Percentiles rank a stretch among this genome's conserved stretches.
phyloP scores from a whole-genome alignment of 2,888 invertebrate genomes.

The Aleiodes alternator region DNA sequence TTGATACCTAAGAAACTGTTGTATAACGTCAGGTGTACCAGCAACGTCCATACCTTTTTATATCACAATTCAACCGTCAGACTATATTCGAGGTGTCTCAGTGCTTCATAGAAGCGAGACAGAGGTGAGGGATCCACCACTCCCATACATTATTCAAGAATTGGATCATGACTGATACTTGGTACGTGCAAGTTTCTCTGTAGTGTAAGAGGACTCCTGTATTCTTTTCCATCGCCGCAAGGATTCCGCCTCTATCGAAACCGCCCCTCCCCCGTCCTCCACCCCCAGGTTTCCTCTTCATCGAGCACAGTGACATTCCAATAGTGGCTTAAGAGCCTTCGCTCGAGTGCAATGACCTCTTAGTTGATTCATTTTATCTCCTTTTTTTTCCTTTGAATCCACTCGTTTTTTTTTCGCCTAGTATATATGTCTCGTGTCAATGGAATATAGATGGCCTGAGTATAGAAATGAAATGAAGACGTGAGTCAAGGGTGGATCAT shows the following conservation, averaged over 20 bases:
- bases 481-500: slow-evolving; percentile 17
- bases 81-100: slow-evolving; percentile 31
- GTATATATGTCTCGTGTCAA: not conserved
- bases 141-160: slow-evolving; percentile 71
- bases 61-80: slow-evolving; percentile 11
- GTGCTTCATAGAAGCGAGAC: not conserved
- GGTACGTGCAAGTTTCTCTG: slow-evolving; percentile 63
- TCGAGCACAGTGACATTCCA: too few species aligned
- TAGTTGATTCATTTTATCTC: not conserved
- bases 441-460: slow-evolving; percentile 16
- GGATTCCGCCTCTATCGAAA: not conserved
- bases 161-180: slow-evolving; percentile 70
- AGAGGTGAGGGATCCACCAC: slow-evolving; percentile 53
- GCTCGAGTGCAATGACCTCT: too few species aligned
- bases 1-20: not conserved
- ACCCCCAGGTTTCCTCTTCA: not conserved
- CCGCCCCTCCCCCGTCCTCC: too few species aligned
- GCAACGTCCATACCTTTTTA: slow-evolving; percentile 51
- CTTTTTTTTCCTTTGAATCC: slow-evolving; percentile 5
- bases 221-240: slow-evolving; percentile 11
- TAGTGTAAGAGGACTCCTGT: slow-evolving; percentile 19
- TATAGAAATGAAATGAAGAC: slow-evolving; percentile 15
- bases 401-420: not conserved
- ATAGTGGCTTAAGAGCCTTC: too few species aligned
- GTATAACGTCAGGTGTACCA: slow-evolving; percentile 53